These are phyloP conservation scores for Stichopus horrens DNA, from an alignment of 53 echinoderm and acorn worm genomes.

Conservation along the genomic window DNA sequence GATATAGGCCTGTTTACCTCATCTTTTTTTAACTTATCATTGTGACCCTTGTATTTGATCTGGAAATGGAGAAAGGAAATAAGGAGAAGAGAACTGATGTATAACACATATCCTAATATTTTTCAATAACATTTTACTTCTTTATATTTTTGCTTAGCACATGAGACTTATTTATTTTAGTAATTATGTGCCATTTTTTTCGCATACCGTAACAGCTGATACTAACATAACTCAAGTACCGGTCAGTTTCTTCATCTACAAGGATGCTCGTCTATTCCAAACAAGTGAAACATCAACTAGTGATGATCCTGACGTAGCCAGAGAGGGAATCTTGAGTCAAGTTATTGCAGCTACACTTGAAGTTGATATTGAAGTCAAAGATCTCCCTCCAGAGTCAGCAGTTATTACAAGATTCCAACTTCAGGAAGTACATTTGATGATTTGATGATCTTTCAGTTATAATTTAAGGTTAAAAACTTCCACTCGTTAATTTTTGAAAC, in stretches of 20 bases:
- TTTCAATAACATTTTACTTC: background rate
- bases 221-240: background rate
- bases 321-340: slow-evolving; percentile 24
- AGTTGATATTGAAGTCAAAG: background rate
- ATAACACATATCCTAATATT: background rate
- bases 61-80: too few species aligned
- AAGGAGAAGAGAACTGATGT: too few species aligned
- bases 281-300: background rate
- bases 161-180: too few species aligned
- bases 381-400: background rate
- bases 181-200: background rate
- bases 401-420: slow-evolving; percentile 11
- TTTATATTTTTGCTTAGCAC: too few species aligned
- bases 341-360: slow-evolving; percentile 20
- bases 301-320: background rate
- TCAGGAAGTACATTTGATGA: background rate
- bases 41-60: too few species aligned
- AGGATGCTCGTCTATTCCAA: slow-evolving; percentile 22
- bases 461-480: background rate
- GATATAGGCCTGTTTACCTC: too few species aligned
- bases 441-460: background rate
- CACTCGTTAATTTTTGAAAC: background rate
- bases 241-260: slow-evolving; percentile 25
- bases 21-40: too few species aligned
- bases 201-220: background rate